Evolutionary conservation across 2,113 vertebrate genomes (phyloP).

Genomic region (Dinomys branickii): DNA sequence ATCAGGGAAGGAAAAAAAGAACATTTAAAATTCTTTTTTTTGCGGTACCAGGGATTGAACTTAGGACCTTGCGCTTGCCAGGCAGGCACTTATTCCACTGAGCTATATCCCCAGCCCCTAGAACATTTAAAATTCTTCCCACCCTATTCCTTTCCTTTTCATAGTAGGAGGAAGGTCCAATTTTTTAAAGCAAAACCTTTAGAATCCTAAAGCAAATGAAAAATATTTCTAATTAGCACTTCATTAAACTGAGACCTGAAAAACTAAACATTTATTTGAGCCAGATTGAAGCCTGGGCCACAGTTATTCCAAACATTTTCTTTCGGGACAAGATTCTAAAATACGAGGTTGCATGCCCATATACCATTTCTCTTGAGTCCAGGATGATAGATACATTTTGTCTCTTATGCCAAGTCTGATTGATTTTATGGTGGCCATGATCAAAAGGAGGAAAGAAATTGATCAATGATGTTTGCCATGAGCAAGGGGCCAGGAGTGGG

Average conservation of each 20-base stretch:
- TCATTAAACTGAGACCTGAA: slow-evolving; percentile 67
- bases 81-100: too few relatives aligned
- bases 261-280: slow-evolving; percentile 61
- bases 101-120: too few relatives aligned
- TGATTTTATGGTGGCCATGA: background rate
- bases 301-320: slow-evolving; percentile 40
- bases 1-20: slow-evolving; percentile 64
- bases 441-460: background rate
- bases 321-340: slow-evolving; percentile 33
- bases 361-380: background rate
- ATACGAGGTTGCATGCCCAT: background rate
- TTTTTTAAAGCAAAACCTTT: slow-evolving; percentile 23
- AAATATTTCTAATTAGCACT: slow-evolving; percentile 38
- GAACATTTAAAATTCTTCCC: slow-evolving; percentile 57
- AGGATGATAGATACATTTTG: background rate
- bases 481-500: background rate
- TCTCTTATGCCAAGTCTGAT: background rate
- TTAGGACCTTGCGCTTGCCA: too few relatives aligned
- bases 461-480: background rate
- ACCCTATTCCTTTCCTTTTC: slow-evolving; percentile 54
- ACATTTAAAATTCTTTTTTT: slow-evolving; percentile 56
- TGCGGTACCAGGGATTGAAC: too few relatives aligned
- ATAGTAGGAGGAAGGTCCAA: slow-evolving; percentile 7
- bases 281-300: background rate
- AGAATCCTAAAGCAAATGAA: slow-evolving; percentile 50